Conservation (phyloP, 2,888 invertebrate species). For the Nasonovia ribisnigri region DNA sequence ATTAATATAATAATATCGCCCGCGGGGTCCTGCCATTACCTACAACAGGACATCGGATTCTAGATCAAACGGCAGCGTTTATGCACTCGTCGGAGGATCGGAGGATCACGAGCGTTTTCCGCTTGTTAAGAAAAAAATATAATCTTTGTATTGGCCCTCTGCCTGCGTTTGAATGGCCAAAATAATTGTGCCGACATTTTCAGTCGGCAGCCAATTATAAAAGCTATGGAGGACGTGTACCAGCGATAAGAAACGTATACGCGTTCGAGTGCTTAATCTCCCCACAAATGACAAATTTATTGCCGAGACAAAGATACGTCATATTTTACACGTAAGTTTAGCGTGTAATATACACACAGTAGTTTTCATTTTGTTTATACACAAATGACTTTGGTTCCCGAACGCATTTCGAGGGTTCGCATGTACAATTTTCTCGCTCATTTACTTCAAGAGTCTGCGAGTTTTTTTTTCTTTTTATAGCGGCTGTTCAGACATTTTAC, state of each 20-base stretch:
- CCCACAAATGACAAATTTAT: neutral
- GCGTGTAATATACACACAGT: conserved; percentile 3
- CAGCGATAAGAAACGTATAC: neutral
- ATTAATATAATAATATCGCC: neutral
- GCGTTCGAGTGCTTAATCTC: neutral
- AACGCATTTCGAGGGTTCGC: conserved; percentile 32
- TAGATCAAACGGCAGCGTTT: neutral
- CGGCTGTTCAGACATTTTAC: conserved; percentile 4
- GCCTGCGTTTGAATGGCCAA: neutral
- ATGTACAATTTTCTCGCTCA: conserved; percentile 40
- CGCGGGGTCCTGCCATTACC: neutral
- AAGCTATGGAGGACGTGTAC: neutral
- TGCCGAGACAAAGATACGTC: conserved; percentile 28
- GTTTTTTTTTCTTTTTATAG: conserved; percentile 32
- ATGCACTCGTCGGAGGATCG: neutral
- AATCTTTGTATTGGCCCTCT: neutral
- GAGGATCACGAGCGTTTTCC: neutral
- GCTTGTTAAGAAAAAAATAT: neutral
- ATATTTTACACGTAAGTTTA: neutral
- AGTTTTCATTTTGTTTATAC: conserved; percentile 20
- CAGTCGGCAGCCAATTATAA: neutral
- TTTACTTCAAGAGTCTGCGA: conserved; percentile 27
- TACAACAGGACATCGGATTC: neutral
- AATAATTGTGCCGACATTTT: neutral
- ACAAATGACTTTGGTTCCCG: conserved; percentile 29